Conservation (phyloP, 2,113 vertebrate species). For the Alligator sinensis region DNA sequence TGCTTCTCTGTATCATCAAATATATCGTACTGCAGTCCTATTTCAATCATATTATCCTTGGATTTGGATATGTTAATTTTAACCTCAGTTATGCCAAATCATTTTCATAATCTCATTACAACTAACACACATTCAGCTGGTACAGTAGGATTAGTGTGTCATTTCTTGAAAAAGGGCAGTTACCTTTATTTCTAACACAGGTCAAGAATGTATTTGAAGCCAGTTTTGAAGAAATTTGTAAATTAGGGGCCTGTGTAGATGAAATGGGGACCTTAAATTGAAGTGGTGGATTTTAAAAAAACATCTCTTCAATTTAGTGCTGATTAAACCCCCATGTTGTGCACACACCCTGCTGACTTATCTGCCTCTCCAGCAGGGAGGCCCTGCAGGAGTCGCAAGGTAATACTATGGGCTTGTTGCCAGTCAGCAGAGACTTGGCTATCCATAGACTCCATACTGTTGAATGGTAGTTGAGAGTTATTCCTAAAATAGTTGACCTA, state of each 20-base stretch:
- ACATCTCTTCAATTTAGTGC: too few relatives aligned
- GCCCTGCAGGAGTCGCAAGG: too few relatives aligned
- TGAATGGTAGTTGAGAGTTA: too few relatives aligned
- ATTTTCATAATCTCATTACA: background rate
- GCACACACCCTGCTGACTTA: too few relatives aligned
- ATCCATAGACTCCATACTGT: too few relatives aligned
- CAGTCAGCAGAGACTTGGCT: too few relatives aligned
- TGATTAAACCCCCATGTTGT: too few relatives aligned
- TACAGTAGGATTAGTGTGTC: background rate
- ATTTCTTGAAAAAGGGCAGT: background rate
- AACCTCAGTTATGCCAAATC: background rate
- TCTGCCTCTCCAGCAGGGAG: too few relatives aligned
- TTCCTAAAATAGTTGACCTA: too few relatives aligned
- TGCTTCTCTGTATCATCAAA: background rate
- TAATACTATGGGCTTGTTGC: too few relatives aligned
- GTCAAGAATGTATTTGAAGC: background rate
- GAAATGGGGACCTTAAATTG: too few relatives aligned
- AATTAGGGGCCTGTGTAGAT: background rate
- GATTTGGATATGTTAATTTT: constrained; percentile 3
- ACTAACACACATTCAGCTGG: background rate
- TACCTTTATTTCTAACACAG: background rate
- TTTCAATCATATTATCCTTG: background rate
- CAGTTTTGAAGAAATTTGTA: background rate
- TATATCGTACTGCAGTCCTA: background rate
- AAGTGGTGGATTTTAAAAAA: too few relatives aligned